These are phyloP conservation scores for Conistra vaccinii DNA, from an alignment of 2,888 invertebrate species.

Conservation along the genomic window DNA sequence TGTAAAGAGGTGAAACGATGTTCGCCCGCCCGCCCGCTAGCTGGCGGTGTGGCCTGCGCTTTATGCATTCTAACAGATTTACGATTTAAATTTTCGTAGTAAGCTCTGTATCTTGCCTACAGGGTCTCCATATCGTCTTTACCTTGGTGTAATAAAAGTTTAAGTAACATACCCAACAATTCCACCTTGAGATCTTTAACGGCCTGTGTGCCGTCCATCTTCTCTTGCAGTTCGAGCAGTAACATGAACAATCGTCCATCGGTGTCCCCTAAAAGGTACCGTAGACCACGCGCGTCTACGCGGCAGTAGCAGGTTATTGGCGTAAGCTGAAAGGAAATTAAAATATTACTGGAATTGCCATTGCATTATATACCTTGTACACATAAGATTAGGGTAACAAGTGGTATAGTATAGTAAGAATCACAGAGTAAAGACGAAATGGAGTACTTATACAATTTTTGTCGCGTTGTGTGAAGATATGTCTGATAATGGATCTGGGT, in stretches of 20 bases:
- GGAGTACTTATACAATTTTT: neutral
- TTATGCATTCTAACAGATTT: neutral
- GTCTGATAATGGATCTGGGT: neutral
- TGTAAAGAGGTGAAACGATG: too few species aligned
- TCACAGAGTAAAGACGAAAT: conserved; percentile 9
- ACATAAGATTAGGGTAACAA: neutral
- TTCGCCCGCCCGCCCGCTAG: too few species aligned
- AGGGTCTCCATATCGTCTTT: neutral
- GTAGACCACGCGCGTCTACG: conserved; percentile 96
- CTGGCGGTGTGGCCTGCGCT: too few species aligned
- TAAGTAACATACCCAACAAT: conserved; percentile 92
- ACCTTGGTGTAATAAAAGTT: too few species aligned
- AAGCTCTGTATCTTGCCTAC: neutral
- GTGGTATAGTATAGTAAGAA: neutral
- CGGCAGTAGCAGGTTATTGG: conserved; percentile 98
- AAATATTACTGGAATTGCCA: conserved; percentile 1
- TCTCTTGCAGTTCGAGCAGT: conserved; percentile 96
- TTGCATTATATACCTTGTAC: too few species aligned
- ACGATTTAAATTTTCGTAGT: neutral
- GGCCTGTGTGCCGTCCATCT: conserved; percentile 93
- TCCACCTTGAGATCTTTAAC: conserved; percentile 98
- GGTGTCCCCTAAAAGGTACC: conserved; percentile 98
- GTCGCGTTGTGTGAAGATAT: neutral
- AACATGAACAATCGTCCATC: conserved; percentile 99
- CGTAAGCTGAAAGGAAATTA: conserved; percentile 92